Evolutionary conservation across 2,888 invertebrate genomes (phyloP), one percentile per base, ranked within the genome.

Genomic region (Drosophila borborema): DNA sequence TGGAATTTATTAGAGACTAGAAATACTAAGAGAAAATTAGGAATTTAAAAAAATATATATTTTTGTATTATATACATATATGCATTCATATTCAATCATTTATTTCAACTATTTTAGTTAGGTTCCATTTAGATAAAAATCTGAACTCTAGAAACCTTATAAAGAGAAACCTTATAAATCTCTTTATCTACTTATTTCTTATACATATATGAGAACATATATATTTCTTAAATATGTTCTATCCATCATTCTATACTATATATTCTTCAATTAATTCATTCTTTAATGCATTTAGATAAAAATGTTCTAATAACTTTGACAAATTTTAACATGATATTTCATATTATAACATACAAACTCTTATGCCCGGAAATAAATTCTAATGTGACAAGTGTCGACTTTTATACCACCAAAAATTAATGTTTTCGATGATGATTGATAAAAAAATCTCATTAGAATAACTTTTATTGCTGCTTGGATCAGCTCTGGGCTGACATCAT

Each of bases 401-500:
- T 54, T 9, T 49, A 18, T 34, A 12, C n/a, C 28, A 28, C 3
- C 3, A 14, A 9, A 20, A 20, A 38, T 0, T n/a, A 54, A 20
- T 23, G 10, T 40, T 9, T 41, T 54, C 40, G 20, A 55, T 41
- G 31, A 36, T 66, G 53, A 16, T 58, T 12, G 51, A 34, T 59
- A 70, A 43, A 43, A 45, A 8, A 49, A 55, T 0, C 7, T 7
- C n/a, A 51, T 55, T 34, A 63, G 18, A 55, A 55, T n/a, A 18
- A 5, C 10, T 34, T 51, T 45, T 46, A 18, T 46, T 36, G 43
- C 10, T n/a, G 28, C 1, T 8, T 9, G 4, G 8, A 23, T 49
- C 28, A 28, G n/a, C 41, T 41, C 1, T 9, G 14, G 40, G 55
- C 76, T 77, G 76, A 77, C 76, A 79, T 77, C 76, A 77, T 70